Conservation (phyloP, 2,113 vertebrate genomes). For the Channa maculata region DNA sequence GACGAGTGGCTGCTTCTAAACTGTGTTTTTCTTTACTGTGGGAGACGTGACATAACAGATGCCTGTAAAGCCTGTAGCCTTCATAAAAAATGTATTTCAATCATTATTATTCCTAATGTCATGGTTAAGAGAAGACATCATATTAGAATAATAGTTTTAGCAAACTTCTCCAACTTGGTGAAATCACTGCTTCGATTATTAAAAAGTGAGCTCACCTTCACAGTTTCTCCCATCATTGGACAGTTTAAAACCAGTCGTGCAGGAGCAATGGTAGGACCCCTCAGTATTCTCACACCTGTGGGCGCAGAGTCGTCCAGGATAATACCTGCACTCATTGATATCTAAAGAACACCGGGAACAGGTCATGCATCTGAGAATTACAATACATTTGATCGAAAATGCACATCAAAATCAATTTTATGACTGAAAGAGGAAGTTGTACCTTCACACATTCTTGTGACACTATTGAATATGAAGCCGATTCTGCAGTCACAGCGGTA, state of each 20-base stretch:
- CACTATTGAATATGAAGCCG: conserved; percentile 89
- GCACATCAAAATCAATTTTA: no score
- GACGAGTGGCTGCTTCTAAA: no score
- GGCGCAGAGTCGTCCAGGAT: conserved; percentile 89
- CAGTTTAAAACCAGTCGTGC: conserved; percentile 90
- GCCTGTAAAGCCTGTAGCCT: neutral
- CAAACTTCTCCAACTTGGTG: no score
- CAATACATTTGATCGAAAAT: neutral
- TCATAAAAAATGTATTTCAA: no score
- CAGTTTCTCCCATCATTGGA: conserved; percentile 88
- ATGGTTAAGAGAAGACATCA: neutral
- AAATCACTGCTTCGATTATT: neutral
- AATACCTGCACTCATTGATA: conserved; percentile 91
- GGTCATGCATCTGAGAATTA: neutral
- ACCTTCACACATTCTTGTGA: conserved; percentile 89
- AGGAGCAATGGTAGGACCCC: conserved; percentile 93
- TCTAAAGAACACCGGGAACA: conserved; percentile 76
- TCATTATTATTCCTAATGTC: no score
- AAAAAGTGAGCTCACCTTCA: conserved; percentile 82
- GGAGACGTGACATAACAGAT: no score
- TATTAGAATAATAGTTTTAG: neutral
- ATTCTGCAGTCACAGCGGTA: conserved; percentile 90
- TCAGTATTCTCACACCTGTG: conserved; percentile 93
- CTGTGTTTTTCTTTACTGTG: no score
- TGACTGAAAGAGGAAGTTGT: conserved; percentile 7